Evolutionary conservation across 2,888 invertebrate species (phyloP).

Genomic region (Polydrusus tereticollis): DNA sequence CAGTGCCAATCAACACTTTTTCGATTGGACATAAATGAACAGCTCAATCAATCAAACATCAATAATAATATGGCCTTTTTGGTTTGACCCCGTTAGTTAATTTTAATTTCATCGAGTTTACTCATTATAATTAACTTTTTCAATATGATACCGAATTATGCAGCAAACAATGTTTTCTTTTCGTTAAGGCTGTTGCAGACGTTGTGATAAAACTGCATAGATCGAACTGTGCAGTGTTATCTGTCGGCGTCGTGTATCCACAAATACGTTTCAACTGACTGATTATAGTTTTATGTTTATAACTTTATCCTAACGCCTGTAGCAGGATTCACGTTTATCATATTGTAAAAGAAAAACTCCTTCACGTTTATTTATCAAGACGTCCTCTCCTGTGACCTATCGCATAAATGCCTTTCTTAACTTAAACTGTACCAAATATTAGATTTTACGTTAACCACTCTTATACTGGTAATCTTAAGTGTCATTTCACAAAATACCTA

Average conservation of each 20-base stretch:
- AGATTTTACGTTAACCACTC: conserved; percentile 16
- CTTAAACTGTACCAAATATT: conserved; percentile 35
- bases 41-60: no score
- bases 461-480: conserved; percentile 32
- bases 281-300: no score
- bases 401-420: conserved; percentile 33
- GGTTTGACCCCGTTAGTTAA: no score
- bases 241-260: no score
- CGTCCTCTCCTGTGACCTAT: conserved; percentile 14
- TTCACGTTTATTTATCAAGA: background rate
- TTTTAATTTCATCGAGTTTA: no score
- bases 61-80: no score
- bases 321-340: background rate
- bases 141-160: background rate
- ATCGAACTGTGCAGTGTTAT: no score
- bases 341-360: background rate
- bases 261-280: no score
- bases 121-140: background rate
- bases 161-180: no score
- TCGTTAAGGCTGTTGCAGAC: no score
- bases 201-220: no score
- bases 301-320: background rate
- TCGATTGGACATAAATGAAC: no score
- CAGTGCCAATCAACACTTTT: background rate
- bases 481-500: conserved; percentile 17